Percentiles rank a stretch among this genome's conserved stretches.
These are phyloP conservation scores for Hippopotamyrus pictus DNA, from an alignment of 2,797 vertebrate species.

Conservation along the genomic window DNA sequence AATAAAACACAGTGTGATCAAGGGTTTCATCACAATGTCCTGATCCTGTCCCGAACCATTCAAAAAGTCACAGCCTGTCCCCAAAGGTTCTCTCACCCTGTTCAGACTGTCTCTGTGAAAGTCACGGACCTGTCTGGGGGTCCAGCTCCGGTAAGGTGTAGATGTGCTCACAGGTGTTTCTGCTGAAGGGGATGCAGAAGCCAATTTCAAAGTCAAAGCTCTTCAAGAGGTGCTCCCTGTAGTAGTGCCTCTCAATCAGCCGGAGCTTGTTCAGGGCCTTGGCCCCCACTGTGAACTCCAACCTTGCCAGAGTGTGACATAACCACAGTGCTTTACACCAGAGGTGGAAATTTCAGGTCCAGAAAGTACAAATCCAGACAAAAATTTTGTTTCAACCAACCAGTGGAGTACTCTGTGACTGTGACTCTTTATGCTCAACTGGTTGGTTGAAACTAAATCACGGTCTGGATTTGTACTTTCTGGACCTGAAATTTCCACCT, in stretches of 20 bases:
- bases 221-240: conserved; percentile 76
- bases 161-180: conserved; percentile 87
- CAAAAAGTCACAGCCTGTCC: neutral
- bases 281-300: conserved; percentile 84
- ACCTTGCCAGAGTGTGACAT: conserved; percentile 47
- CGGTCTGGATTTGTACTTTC: no score
- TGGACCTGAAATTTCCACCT: no score
- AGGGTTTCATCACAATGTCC: neutral
- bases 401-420: no score
- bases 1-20: neutral
- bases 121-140: conserved; percentile 64
- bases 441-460: no score
- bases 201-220: conserved; percentile 89
- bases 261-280: conserved; percentile 76
- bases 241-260: conserved; percentile 85
- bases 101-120: neutral
- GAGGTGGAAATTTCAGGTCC: no score
- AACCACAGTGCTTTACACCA: neutral
- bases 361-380: no score
- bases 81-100: neutral
- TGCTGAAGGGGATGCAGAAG: conserved; percentile 84
- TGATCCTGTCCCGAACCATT: neutral
- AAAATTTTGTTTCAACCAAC: no score
- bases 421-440: no score
- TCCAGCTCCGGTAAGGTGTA: conserved; percentile 82